Conservation (phyloP, 2,888 invertebrate species). For the Agrochola macilenta region DNA sequence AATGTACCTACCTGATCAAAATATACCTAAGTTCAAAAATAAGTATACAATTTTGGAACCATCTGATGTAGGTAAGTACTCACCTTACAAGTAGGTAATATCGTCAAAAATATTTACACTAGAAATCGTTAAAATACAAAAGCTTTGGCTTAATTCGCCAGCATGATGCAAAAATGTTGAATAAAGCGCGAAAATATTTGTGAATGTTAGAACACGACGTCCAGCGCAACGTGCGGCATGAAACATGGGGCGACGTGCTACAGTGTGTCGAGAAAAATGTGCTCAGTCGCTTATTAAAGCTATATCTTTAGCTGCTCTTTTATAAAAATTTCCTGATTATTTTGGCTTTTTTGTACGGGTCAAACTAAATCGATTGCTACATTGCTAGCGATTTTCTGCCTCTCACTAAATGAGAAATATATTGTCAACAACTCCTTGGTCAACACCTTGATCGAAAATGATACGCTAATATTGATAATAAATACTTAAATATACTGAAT, state of each 20-base stretch:
- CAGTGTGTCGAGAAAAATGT: slow-evolving; percentile 35
- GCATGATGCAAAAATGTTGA: slow-evolving; percentile 51
- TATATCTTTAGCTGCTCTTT: background rate
- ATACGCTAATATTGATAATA: slow-evolving; percentile 11
- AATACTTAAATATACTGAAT: background rate
- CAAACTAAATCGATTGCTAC: slow-evolving; percentile 24
- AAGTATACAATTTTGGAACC: background rate
- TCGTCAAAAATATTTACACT: slow-evolving; percentile 33
- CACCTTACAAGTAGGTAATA: slow-evolving; percentile 25
- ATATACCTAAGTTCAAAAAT: background rate
- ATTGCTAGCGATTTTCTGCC: slow-evolving; percentile 1
- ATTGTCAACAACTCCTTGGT: background rate
- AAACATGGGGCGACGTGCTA: slow-evolving; percentile 46
- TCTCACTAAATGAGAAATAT: slow-evolving; percentile 7
- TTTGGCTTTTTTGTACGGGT: background rate
- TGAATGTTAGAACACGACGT: slow-evolving; percentile 38
- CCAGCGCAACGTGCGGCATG: slow-evolving; percentile 40
- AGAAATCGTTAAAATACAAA: slow-evolving; percentile 18
- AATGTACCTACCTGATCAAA: background rate
- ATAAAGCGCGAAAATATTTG: slow-evolving; percentile 35
- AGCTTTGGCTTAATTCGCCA: slow-evolving; percentile 38
- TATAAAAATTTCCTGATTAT: background rate
- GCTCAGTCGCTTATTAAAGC: slow-evolving; percentile 38
- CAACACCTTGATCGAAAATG: background rate
- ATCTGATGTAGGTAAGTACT: slow-evolving; percentile 3